These are phyloP conservation scores for Seriola aureovittata DNA, from an alignment of 2,113 vertebrate species.

Conservation along the genomic window DNA sequence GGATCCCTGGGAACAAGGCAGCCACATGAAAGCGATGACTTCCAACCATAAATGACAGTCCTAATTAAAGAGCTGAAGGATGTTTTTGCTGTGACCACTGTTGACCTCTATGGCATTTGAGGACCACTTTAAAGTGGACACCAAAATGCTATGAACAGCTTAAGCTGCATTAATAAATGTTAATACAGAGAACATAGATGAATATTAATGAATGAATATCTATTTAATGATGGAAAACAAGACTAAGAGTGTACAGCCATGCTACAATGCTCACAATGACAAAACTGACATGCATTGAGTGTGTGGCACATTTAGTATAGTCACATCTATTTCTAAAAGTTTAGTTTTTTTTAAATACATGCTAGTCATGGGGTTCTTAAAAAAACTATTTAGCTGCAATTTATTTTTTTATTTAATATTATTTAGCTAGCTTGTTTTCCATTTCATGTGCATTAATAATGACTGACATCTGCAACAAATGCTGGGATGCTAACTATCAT, in stretches of 20 bases:
- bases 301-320: too few species aligned
- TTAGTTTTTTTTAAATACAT: neutral
- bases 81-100: conserved; percentile 18
- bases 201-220: neutral
- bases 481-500: neutral
- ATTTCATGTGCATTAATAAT: neutral
- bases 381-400: neutral
- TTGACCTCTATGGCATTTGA: conserved; percentile 6
- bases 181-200: neutral
- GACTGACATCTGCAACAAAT: neutral
- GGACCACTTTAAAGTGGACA: conserved; percentile 26
- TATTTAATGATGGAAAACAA: neutral
- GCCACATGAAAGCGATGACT: conserved; percentile 65
- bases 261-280: too few species aligned
- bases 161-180: conserved; percentile 7
- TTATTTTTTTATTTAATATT: neutral
- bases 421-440: neutral
- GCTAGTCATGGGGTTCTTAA: neutral
- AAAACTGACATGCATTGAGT: too few species aligned
- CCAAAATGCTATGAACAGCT: neutral
- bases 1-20: conserved; percentile 36
- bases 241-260: too few species aligned
- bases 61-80: conserved; percentile 45
- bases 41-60: conserved; percentile 34
- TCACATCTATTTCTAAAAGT: neutral